These are phyloP conservation scores for Menura novaehollandiae DNA, from an alignment of 2,113 vertebrate genomes.

Conservation along the genomic window DNA sequence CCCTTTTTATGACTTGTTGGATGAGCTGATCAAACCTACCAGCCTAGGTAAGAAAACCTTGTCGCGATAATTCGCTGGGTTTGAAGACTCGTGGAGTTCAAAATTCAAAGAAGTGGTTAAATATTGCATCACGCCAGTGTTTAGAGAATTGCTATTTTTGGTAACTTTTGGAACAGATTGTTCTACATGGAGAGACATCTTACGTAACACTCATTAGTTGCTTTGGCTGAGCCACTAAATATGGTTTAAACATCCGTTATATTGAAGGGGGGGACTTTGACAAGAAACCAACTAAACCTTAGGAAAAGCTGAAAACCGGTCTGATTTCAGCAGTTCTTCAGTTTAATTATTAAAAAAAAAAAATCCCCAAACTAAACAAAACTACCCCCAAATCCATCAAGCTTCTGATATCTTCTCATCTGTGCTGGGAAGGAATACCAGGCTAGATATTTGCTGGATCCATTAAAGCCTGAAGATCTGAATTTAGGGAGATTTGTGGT, in stretches of 20 bases:
- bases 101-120: constrained; percentile 20
- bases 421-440: neutral
- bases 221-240: constrained; percentile 40
- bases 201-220: constrained; percentile 49
- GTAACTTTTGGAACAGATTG: constrained; percentile 55
- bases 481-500: neutral
- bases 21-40: constrained; percentile 97
- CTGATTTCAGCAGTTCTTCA: neutral
- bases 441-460: neutral
- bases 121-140: constrained; percentile 32
- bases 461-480: neutral
- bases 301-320: neutral
- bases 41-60: constrained; percentile 71
- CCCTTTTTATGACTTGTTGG: constrained; percentile 96
- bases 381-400: neutral
- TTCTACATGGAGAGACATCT: constrained; percentile 39
- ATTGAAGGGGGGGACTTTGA: neutral
- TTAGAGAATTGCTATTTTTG: constrained; percentile 52
- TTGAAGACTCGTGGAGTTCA: too few species aligned
- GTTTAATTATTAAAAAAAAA: neutral
- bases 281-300: neutral
- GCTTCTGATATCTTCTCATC: neutral
- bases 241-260: constrained; percentile 1
- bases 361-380: neutral
- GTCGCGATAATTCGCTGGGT: too few species aligned